A percentile compares a stretch with the other conserved stretches of the same genome.
Evolutionary conservation across 2,113 vertebrate species (phyloP).

Genomic region (Nothocercus nigrocapillus): DNA sequence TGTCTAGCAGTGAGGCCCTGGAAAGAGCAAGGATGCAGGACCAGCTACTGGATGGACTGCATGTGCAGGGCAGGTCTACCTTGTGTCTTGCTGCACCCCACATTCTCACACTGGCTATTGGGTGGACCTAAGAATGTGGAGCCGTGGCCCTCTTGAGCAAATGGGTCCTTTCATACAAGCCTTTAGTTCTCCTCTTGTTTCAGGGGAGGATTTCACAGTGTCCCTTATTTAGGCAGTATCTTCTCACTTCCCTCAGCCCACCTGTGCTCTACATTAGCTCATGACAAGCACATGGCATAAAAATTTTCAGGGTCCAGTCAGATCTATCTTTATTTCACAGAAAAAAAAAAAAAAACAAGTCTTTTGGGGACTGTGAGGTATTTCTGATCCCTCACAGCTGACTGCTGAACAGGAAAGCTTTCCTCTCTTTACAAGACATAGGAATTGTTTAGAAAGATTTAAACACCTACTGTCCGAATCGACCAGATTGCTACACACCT

Average conservation of each 20-base stretch:
- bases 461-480: background rate
- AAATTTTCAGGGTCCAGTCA: background rate
- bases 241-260: background rate
- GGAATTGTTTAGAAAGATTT: background rate
- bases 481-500: background rate
- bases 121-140: too few species aligned
- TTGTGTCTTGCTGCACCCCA: too few species aligned
- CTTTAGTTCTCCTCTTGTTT: background rate
- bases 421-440: background rate
- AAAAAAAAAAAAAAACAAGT: background rate
- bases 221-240: background rate
- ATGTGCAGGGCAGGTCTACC: too few species aligned
- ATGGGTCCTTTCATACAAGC: background rate
- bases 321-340: background rate
- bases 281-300: background rate
- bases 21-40: too few species aligned
- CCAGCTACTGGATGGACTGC: too few species aligned
- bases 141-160: too few species aligned
- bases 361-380: background rate
- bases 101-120: too few species aligned
- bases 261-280: background rate
- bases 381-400: background rate
- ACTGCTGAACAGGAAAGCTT: background rate
- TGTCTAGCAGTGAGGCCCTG: too few species aligned
- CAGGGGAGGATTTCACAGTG: background rate